Evolutionary conservation across 2,888 invertebrate genomes (phyloP).

Genomic region (Pyrgus malvae): DNA sequence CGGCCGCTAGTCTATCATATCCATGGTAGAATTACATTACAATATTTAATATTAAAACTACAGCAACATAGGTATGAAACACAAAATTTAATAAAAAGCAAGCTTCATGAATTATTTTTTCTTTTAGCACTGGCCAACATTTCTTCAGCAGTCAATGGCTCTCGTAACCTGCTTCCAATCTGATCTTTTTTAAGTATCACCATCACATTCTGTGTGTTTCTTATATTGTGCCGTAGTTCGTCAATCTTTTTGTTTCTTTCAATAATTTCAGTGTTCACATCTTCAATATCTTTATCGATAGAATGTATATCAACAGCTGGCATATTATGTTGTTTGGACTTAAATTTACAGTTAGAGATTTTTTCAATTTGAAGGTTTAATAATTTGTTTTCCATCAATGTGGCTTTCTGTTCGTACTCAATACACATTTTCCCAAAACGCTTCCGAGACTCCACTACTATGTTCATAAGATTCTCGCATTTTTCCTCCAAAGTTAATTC

Average conservation of each 20-base stretch:
- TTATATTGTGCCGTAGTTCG: slow-evolving; percentile 43
- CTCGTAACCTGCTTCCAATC: slow-evolving; percentile 46
- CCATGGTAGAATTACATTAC: no score
- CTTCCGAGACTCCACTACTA: slow-evolving; percentile 73
- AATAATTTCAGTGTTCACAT: slow-evolving; percentile 49
- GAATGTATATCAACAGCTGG: slow-evolving; percentile 43
- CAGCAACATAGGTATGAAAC: no score
- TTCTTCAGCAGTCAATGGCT: slow-evolving; percentile 52
- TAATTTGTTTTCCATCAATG: slow-evolving; percentile 59
- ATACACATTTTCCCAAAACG: slow-evolving; percentile 61
- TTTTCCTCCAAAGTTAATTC: slow-evolving; percentile 52
- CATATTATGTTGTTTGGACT: slow-evolving; percentile 49
- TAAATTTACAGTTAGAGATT: slow-evolving; percentile 53
- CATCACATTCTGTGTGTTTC: slow-evolving; percentile 54
- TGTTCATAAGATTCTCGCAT: slow-evolving; percentile 68
- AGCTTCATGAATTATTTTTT: slow-evolving; percentile 34
- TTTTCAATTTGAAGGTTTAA: slow-evolving; percentile 59
- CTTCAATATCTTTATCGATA: slow-evolving; percentile 49
- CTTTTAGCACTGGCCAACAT: slow-evolving; percentile 54
- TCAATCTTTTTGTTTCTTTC: slow-evolving; percentile 48
- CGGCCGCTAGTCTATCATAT: no score
- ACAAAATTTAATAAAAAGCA: neutral
- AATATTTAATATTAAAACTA: no score
- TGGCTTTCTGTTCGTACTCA: slow-evolving; percentile 60
- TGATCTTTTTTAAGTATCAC: slow-evolving; percentile 54